phyloP scores from a whole-genome alignment of 1,140 invertebrate species.

The Atta texana region DNA sequence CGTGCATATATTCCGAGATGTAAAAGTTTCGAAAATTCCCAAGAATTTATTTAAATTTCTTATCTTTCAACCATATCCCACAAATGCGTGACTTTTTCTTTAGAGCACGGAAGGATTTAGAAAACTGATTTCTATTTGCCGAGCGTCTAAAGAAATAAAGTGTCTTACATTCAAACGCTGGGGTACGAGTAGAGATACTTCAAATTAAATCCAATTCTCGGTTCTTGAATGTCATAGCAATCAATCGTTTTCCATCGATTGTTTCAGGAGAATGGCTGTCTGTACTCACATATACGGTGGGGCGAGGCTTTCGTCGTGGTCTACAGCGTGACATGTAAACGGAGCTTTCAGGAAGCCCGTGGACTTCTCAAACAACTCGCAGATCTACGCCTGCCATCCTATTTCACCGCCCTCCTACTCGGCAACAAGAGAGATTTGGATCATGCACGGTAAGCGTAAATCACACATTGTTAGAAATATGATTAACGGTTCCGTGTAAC shows the following conservation, averaged over 20 bases:
- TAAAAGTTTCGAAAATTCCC: background rate
- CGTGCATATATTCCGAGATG: background rate
- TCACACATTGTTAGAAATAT: conserved; percentile 43
- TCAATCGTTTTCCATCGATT: conserved; percentile 43
- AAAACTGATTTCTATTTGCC: conserved; percentile 19
- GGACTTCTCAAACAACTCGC: conserved; percentile 90
- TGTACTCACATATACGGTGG: conserved; percentile 93
- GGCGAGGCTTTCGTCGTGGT: conserved; percentile 94
- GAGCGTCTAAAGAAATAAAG: background rate
- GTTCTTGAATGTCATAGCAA: conserved; percentile 24
- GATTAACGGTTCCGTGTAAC: conserved; percentile 45
- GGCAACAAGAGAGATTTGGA: conserved; percentile 95
- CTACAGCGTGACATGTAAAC: conserved; percentile 92
- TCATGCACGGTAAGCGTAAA: conserved; percentile 89
- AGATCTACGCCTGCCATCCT: conserved; percentile 89
- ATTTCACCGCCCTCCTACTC: conserved; percentile 91
- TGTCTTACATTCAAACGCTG: conserved; percentile 4
- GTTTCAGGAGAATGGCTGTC: conserved; percentile 89
- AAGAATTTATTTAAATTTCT: conserved; percentile 3
- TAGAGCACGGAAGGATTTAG: background rate
- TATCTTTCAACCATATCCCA: background rate
- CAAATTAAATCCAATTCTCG: conserved; percentile 36
- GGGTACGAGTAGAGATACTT: conserved; percentile 14
- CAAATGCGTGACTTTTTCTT: background rate
- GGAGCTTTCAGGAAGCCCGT: conserved; percentile 92